Evolutionary conservation across 2,888 invertebrate genomes (phyloP).

Genomic region (Callyntrura sp.): DNA sequence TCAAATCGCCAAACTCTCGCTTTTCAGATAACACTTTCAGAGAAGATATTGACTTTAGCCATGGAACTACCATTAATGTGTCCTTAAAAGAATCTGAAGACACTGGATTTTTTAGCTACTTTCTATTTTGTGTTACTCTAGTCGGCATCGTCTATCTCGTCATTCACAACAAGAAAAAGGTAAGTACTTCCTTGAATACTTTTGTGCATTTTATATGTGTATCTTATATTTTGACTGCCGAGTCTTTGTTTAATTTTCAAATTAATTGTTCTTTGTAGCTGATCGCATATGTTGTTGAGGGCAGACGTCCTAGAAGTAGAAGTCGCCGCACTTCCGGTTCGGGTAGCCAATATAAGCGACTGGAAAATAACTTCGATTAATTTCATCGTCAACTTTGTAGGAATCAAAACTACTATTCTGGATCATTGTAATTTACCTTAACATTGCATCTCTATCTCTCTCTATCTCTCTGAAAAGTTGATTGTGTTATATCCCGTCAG

Average conservation of each 20-base stretch:
- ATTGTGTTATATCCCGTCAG: no score
- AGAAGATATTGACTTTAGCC: slow-evolving; percentile 14
- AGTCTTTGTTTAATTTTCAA: no score
- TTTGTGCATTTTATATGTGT: no score
- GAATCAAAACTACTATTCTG: background rate
- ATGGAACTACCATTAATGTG: slow-evolving; percentile 74
- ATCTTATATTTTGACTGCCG: no score
- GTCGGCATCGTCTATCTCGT: slow-evolving; percentile 79
- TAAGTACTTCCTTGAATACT: no score
- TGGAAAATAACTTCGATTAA: slow-evolving; percentile 83
- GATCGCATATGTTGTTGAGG: slow-evolving; percentile 83
- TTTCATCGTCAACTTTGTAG: background rate
- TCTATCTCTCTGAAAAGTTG: no score
- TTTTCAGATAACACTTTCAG: slow-evolving; percentile 13
- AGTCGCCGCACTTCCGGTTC: slow-evolving; percentile 73
- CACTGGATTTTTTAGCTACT: slow-evolving; percentile 82
- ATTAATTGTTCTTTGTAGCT: slow-evolving; percentile 78
- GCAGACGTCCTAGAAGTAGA: slow-evolving; percentile 77
- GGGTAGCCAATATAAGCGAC: slow-evolving; percentile 79
- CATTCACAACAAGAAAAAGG: slow-evolving; percentile 82
- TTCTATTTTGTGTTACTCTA: slow-evolving; percentile 79
- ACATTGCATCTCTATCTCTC: no score
- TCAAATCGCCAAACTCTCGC: background rate
- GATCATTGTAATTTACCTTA: background rate
- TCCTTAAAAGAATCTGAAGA: slow-evolving; percentile 74